Evolutionary conservation across 2,797 vertebrate species (phyloP).

Genomic region (Artibeus jamaicensis): DNA sequence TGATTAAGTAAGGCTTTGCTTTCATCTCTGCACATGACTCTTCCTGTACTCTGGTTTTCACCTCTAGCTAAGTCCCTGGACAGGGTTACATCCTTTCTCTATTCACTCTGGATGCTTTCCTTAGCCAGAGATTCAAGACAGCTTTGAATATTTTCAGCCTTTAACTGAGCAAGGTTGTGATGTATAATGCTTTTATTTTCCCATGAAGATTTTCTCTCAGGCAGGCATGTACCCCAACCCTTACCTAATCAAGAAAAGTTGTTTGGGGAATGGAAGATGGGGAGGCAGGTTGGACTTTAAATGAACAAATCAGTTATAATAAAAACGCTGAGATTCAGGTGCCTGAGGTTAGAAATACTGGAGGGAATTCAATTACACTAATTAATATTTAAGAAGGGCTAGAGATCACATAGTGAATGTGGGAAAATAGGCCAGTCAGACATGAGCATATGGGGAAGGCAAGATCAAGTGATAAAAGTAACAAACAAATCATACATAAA

Average conservation of each 20-base stretch:
- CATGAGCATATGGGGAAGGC: conserved; percentile 76
- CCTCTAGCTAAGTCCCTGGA: background rate
- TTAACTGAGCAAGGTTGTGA: conserved; percentile 46
- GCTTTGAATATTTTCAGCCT: conserved; percentile 48
- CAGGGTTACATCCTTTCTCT: background rate
- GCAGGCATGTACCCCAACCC: conserved; percentile 53
- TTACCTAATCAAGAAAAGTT: conserved; percentile 74
- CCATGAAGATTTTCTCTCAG: conserved; percentile 57
- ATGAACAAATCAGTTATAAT: conserved; percentile 79
- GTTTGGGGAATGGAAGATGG: conserved; percentile 62
- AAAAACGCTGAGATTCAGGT: conserved; percentile 78
- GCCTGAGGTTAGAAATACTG: conserved; percentile 79
- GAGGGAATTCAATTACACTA: conserved; percentile 81
- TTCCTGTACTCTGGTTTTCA: conserved; percentile 21
- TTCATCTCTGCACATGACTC: conserved; percentile 5
- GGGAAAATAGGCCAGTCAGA: conserved; percentile 74
- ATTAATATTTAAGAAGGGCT: conserved; percentile 83
- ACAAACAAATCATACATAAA: conserved; percentile 76
- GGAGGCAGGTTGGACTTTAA: conserved; percentile 69
- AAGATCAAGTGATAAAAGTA: conserved; percentile 79
- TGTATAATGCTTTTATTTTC: conserved; percentile 62
- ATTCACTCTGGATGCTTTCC: conserved; percentile 28
- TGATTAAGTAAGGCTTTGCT: background rate
- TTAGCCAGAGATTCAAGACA: conserved; percentile 44
- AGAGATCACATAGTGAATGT: conserved; percentile 76